A percentile compares a stretch with the other conserved stretches of the same genome.
These are phyloP conservation scores for Sapayoa aenigma DNA, from an alignment of 2,113 vertebrate genomes.

Conservation along the genomic window DNA sequence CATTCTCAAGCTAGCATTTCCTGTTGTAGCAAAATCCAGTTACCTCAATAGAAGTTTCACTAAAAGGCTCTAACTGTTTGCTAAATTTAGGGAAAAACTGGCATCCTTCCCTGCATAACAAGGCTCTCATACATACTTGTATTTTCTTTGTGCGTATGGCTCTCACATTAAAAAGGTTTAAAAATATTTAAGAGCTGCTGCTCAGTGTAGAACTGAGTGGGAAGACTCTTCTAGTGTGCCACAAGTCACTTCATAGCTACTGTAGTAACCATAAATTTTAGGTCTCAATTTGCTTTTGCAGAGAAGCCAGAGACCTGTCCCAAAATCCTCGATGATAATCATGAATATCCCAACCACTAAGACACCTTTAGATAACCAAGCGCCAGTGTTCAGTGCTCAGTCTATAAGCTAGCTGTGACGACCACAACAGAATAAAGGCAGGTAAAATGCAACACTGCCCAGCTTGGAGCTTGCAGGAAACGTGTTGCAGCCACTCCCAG, in stretches of 20 bases:
- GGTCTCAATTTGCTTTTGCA: not conserved
- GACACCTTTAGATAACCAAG: not conserved
- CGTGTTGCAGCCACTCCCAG: not conserved
- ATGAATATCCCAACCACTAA: not conserved
- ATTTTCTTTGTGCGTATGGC: not conserved
- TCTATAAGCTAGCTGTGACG: not conserved
- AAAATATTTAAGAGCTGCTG: conserved; percentile 15
- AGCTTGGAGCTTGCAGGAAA: not conserved
- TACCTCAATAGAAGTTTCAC: not conserved
- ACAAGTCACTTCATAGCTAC: not conserved
- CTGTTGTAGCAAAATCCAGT: not conserved
- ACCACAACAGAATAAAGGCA: not conserved
- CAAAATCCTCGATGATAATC: not conserved
- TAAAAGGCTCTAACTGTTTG: conserved; percentile 6
- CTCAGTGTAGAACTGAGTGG: not conserved
- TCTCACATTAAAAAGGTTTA: not conserved
- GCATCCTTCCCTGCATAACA: not conserved
- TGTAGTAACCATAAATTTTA: not conserved
- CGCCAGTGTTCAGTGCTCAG: not conserved
- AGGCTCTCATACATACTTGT: not conserved
- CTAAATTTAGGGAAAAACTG: not conserved
- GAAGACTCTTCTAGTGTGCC: not conserved
- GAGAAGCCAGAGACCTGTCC: not conserved
- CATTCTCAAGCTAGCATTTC: not conserved
- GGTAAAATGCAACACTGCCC: not conserved